Base-by-base conservation (phyloP, 1,140 invertebrate genomes). In the Palaemon carinicauda region DNA sequence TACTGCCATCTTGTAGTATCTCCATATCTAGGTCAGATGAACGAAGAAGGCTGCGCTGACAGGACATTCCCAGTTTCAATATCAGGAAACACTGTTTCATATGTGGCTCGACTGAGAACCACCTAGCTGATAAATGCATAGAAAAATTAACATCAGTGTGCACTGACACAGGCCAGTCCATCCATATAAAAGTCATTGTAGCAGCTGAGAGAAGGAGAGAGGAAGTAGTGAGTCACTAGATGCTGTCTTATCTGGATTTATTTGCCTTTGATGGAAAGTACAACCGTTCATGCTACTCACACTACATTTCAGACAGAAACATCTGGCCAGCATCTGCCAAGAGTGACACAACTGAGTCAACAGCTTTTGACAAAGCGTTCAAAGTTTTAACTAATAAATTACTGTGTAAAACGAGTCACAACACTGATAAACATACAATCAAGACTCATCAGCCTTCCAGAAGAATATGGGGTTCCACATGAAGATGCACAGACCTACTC, bases 181-280 rank as follows among this genome's bases (percentile, higher is more conserved):
- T 29, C 50, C 41, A 29, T 52, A 52, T 21, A 29, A 78, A 78
- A 78, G 75, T 78, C 41, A 78, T 78, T 78, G 75, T 24, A 53
- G 75, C 75, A 52, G 75, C 54, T 29, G 21, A 78, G 54, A 78
- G 21, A 69, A 78, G 75, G 24, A 51, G 33, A 69, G 75, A 51
- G 21, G 75, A 78, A 78, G 9, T 78, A n/a, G 54, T 78, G 41
- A n/a, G 24, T 52, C 75, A 24, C 41, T 29, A 29, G 75, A 78
- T 78, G 75, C 75, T 78, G 75, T 78, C 50, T 69, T 69, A 78
- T 69, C 75, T 29, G 24, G 75, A 78, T 69, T 69, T 78, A 24
- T 78, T 78, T 78, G 75, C 75, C 75, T 78, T 78, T 78, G 75
- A 78, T 78, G 75, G 75, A 51, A 78, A 78, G 75, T 78, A 78